Evolutionary conservation across 2,888 invertebrate genomes (phyloP), one percentile per base, ranked within the genome.

Genomic region (Hypselothyrea guttata): DNA sequence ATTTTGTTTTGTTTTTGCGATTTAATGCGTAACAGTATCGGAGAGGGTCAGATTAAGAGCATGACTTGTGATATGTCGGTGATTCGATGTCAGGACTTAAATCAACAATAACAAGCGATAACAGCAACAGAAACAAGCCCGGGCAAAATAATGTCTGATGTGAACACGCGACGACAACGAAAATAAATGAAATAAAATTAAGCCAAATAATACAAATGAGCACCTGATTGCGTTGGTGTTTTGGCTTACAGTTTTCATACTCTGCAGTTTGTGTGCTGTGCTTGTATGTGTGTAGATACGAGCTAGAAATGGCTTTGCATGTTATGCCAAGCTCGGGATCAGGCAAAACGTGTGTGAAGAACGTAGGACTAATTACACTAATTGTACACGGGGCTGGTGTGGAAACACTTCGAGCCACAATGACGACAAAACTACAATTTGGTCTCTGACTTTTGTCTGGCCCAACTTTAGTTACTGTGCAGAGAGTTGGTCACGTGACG

Each of bases 381-480:
- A 79, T 84, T 79, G 79, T 65, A 41, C 65, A 62, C 52, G 48
- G 72, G 70, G 70, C 77, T 74, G 77, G 38, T 73, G 82, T 73
- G 54, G 63, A 59, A 77, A 73, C 76, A 77, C 76, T 77, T 76
- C 56, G 77, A 66, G 84, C 62, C 70, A 60, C 74, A 73, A 63
- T 66, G 84, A 76, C 77, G 74, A 84, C 76, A 76, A 84, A 84
- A 81, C 76, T 84, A 70, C 62, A 76, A 64, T 65, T 71, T 76
- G 75, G 79, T 75, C 75, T 73, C 55, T 84, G 75, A 77, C 71
- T 74, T 56, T 63, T 61, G 53, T 54, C 61, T 57, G 45, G 22
- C 37, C 41, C 49, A 52, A 57, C 44, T 66, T 59, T 71, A 45
- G 40, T 33, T 22, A 35, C 47, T 45, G 47, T 47, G 16, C 40